Evolutionary conservation across 2,113 vertebrate species (phyloP).

Genomic region (Onychorhynchus coronatus): DNA sequence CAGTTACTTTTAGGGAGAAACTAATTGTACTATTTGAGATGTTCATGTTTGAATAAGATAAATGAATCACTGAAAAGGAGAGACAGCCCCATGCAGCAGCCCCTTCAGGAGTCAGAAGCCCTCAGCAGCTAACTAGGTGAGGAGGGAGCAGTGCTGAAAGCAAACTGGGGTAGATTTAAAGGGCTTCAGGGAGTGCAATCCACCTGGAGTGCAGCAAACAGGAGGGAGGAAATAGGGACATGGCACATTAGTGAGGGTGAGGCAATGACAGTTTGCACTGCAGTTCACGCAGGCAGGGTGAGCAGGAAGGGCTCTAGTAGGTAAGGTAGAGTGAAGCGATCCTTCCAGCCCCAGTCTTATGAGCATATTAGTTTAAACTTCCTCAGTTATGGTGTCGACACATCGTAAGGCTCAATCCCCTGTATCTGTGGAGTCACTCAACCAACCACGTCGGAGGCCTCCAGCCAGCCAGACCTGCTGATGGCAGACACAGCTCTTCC

Average conservation of each 20-base stretch:
- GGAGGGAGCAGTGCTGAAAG: too few relatives aligned
- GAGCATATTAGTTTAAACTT: background rate
- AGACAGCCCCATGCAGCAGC: background rate
- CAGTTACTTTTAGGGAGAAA: background rate
- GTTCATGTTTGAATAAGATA: background rate
- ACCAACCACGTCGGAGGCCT: background rate
- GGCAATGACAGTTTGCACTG: background rate
- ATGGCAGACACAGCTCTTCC: background rate
- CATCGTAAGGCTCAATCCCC: too few relatives aligned
- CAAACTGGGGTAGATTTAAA: too few relatives aligned
- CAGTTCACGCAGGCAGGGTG: too few relatives aligned
- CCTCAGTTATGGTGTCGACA: background rate
- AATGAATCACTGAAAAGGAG: background rate
- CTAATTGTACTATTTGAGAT: background rate
- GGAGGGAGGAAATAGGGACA: too few relatives aligned
- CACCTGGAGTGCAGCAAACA: too few relatives aligned
- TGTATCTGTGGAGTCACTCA: background rate
- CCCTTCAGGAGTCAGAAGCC: background rate
- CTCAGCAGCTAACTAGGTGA: background rate
- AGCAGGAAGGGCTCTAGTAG: background rate
- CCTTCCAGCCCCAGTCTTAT: background rate
- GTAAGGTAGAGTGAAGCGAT: background rate
- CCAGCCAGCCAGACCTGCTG: background rate
- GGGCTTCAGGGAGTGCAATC: accelerated
- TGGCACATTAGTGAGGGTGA: too few relatives aligned